A percentile compares a stretch with the other conserved stretches of the same genome.
Conservation (phyloP, 1,140 invertebrate genomes). For the Manduca sexta region DNA sequence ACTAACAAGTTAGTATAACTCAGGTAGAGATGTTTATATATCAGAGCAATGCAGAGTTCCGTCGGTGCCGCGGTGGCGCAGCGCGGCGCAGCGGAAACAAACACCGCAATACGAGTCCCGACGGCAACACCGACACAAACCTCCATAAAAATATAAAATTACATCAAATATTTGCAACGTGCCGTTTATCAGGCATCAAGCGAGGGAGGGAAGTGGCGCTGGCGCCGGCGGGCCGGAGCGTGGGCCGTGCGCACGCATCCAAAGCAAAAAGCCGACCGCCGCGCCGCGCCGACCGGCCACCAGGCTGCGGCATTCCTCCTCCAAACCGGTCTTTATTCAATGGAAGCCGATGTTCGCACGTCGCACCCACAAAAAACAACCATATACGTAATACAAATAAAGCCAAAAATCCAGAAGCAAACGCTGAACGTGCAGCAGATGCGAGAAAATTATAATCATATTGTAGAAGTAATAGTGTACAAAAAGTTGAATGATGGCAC, state of each 20-base stretch:
- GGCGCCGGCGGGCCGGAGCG: constrained; percentile 52
- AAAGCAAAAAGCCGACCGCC: constrained; percentile 53
- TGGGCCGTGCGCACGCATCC: constrained; percentile 42
- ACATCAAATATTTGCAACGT: constrained; percentile 55
- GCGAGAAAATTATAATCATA: constrained; percentile 56
- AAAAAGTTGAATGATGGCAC: constrained; percentile 53
- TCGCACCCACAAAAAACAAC: constrained; percentile 22
- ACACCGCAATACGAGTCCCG: no score
- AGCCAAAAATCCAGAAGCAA: constrained; percentile 5
- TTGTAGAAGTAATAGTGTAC: constrained; percentile 44
- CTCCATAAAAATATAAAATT: constrained; percentile 27
- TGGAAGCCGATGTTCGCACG: constrained; percentile 39
- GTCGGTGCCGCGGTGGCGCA: background rate
- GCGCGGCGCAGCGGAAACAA: no score
- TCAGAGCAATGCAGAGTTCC: background rate
- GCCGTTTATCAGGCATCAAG: constrained; percentile 45
- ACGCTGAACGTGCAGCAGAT: constrained; percentile 22
- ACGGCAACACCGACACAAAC: background rate
- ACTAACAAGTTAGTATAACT: no score
- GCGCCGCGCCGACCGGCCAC: no score
- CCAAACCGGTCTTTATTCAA: constrained; percentile 56
- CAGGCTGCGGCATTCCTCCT: constrained; percentile 50
- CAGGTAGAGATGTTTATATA: no score
- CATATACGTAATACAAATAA: constrained; percentile 14
- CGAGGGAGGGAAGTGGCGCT: constrained; percentile 29